Conservation (phyloP, 2,888 invertebrate species). For the Chydorus sphaericus region DNA sequence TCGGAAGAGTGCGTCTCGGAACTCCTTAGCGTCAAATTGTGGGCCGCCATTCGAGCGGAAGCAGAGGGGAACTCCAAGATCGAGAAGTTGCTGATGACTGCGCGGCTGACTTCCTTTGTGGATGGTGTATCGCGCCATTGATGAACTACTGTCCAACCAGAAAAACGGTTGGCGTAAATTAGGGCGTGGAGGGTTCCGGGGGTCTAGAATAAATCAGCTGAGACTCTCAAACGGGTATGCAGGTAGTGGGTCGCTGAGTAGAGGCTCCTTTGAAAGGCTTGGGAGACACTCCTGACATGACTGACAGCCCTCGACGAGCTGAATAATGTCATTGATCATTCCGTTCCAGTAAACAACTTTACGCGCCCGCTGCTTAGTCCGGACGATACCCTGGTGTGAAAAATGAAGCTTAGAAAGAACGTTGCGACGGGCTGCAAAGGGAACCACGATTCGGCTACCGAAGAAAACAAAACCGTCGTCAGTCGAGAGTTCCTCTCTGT, state of each 20-base stretch:
- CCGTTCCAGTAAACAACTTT: constrained; percentile 19
- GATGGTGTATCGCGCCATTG: not conserved
- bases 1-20: not conserved
- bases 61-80: constrained; percentile 10
- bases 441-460: constrained; percentile 9
- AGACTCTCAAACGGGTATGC: constrained; percentile 10
- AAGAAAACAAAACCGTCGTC: constrained; percentile 1
- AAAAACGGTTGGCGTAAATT: not conserved
- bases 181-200: not conserved
- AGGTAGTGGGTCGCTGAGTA: constrained; percentile 8
- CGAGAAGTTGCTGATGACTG: not conserved
- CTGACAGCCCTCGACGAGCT: not conserved
- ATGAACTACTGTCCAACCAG: not conserved
- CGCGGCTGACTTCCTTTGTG: not conserved
- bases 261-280: constrained; percentile 2
- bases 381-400: constrained; percentile 19
- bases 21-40: constrained; percentile 13
- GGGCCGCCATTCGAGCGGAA: constrained; percentile 11
- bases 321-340: constrained; percentile 14
- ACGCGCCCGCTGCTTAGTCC: constrained; percentile 18
- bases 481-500: not conserved
- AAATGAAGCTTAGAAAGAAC: constrained; percentile 19
- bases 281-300: not conserved
- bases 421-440: constrained; percentile 14
- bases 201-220: not conserved